These are phyloP conservation scores for Enteromius afrohamiltoni DNA, from an alignment of 2,797 vertebrate species.

Conservation along the genomic window DNA sequence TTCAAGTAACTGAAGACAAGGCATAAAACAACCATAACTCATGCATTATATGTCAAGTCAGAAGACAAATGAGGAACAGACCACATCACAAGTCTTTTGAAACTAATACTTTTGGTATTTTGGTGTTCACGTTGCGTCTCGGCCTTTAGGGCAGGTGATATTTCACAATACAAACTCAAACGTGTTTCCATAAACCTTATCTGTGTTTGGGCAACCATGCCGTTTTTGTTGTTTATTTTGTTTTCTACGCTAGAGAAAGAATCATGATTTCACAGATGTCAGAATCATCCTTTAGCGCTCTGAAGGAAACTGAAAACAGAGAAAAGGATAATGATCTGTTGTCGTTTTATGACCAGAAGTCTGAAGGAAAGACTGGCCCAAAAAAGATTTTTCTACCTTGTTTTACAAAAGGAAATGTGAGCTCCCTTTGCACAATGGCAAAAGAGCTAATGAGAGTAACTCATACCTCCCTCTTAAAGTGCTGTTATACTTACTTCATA, in stretches of 20 bases:
- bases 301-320: not conserved
- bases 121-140: not conserved
- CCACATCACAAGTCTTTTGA: not conserved
- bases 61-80: not conserved
- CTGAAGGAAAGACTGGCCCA: not conserved
- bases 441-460: not conserved
- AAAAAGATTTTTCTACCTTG: not conserved
- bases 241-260: not conserved
- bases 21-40: not conserved
- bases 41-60: not conserved
- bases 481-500: not conserved
- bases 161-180: not conserved
- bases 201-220: constrained; percentile 10
- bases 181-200: not conserved
- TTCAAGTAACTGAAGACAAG: not conserved
- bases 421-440: not conserved
- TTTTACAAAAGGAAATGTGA: not conserved
- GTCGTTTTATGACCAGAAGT: not conserved
- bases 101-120: not conserved
- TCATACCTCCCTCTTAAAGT: not conserved
- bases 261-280: not conserved
- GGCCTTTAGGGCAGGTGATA: not conserved
- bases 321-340: not conserved
- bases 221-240: not conserved
- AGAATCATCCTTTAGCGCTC: not conserved